Conservation (phyloP, 2,113 vertebrate species). For the Rhinoderma darwinii region DNA sequence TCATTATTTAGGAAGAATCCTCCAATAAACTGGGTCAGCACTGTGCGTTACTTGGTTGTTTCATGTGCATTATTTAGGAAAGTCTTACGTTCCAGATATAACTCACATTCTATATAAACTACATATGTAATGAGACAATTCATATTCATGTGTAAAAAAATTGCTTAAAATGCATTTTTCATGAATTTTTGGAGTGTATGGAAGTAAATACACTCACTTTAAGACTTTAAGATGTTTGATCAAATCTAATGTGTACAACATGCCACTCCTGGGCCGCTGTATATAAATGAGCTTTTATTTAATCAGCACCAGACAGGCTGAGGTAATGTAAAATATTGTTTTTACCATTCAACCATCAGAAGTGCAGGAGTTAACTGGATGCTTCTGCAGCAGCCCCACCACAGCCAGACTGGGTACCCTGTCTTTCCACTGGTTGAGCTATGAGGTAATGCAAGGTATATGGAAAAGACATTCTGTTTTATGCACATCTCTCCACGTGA, state of each 20-base stretch:
- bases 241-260: neutral
- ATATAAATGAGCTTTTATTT: slow-evolving; percentile 21
- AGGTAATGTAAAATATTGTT: slow-evolving; percentile 44
- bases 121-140: too few species aligned
- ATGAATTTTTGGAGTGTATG: too few species aligned
- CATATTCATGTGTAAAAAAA: too few species aligned
- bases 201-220: neutral
- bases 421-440: slow-evolving; percentile 33
- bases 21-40: too few species aligned
- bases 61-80: too few species aligned
- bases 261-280: neutral
- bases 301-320: slow-evolving; percentile 39
- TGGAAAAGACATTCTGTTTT: slow-evolving; percentile 52
- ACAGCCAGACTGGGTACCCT: slow-evolving; percentile 51
- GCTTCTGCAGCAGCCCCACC: neutral
- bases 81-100: too few species aligned
- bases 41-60: too few species aligned
- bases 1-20: too few species aligned
- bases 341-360: slow-evolving; percentile 50
- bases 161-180: too few species aligned
- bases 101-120: too few species aligned
- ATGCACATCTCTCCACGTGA: slow-evolving; percentile 19
- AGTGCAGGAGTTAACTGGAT: slow-evolving; percentile 47
- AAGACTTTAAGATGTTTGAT: neutral
- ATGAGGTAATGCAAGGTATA: slow-evolving; percentile 54